phyloP scores from a whole-genome alignment of 1,140 invertebrate species.

The Berghia stephanieae region DNA sequence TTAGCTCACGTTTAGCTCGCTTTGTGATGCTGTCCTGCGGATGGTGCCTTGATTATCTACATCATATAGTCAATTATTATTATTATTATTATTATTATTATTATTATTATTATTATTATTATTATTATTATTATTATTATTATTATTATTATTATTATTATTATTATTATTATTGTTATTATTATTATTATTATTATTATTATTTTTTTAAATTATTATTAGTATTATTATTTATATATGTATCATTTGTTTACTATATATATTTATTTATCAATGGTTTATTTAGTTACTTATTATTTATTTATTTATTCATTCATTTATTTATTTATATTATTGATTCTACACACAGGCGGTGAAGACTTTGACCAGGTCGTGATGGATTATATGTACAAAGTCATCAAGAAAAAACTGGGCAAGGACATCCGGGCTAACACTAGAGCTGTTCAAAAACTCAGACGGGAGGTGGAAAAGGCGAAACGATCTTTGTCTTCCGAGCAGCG shows the following conservation, averaged over 20 bases:
- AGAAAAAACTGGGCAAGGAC: slow-evolving; percentile 98
- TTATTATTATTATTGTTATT: too few species aligned
- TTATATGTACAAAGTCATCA: slow-evolving; percentile 97
- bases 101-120: too few species aligned
- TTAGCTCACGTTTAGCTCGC: too few species aligned
- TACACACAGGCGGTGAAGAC: slow-evolving; percentile 85
- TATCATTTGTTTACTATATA: neutral
- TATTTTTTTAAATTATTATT: neutral
- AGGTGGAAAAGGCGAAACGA: slow-evolving; percentile 97
- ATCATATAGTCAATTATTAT: too few species aligned
- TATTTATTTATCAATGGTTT: neutral
- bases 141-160: too few species aligned
- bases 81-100: too few species aligned
- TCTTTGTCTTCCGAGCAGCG: slow-evolving; percentile 93
- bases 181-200: neutral
- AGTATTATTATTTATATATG: neutral
- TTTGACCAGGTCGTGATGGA: slow-evolving; percentile 99
- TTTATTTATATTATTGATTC: neutral
- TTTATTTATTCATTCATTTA: neutral
- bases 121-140: too few species aligned
- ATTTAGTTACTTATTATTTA: too few species aligned
- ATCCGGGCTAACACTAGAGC: slow-evolving; percentile 92
- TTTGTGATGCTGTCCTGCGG: too few species aligned
- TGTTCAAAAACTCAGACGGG: slow-evolving; percentile 93
- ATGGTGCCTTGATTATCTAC: too few species aligned